Conservation (phyloP, 2,888 invertebrate species). For the Gastracanthus pulcherrimus region DNA sequence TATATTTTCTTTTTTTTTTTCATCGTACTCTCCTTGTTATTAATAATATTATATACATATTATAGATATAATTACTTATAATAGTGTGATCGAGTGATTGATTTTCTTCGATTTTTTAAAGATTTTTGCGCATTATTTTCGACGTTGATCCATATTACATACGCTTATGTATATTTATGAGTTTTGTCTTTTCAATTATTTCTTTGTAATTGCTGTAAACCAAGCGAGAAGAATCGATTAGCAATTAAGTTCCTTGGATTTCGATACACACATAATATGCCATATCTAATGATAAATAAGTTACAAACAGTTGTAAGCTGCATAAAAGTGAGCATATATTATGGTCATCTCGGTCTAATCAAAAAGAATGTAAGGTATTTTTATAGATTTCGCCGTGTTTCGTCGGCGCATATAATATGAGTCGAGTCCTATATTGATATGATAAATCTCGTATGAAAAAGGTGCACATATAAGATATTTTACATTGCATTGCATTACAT, state of each 20-base stretch:
- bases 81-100: constrained; percentile 1
- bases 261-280: constrained; percentile 5
- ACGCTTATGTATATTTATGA: not conserved
- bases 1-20: constrained; percentile 1
- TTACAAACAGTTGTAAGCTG: not conserved
- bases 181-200: not conserved
- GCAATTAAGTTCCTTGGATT: constrained; percentile 40
- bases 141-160: not conserved
- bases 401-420: not conserved
- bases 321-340: constrained; percentile 28
- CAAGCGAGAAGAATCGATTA: constrained; percentile 26
- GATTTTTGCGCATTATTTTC: not conserved
- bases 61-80: not conserved
- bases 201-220: not conserved
- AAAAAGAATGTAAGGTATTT: constrained; percentile 63
- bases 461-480: constrained; percentile 52
- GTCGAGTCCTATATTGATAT: constrained; percentile 4
- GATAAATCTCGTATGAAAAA: not conserved
- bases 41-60: not conserved
- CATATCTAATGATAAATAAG: constrained; percentile 13
- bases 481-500: constrained; percentile 61
- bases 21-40: not conserved
- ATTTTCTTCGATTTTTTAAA: not conserved
- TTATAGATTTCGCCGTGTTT: constrained; percentile 64
- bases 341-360: constrained; percentile 55